Percentiles rank a stretch among this genome's conserved stretches.
These are phyloP conservation scores for Lycaena phlaeas DNA, from an alignment of 2,888 invertebrate genomes.

Conservation along the genomic window DNA sequence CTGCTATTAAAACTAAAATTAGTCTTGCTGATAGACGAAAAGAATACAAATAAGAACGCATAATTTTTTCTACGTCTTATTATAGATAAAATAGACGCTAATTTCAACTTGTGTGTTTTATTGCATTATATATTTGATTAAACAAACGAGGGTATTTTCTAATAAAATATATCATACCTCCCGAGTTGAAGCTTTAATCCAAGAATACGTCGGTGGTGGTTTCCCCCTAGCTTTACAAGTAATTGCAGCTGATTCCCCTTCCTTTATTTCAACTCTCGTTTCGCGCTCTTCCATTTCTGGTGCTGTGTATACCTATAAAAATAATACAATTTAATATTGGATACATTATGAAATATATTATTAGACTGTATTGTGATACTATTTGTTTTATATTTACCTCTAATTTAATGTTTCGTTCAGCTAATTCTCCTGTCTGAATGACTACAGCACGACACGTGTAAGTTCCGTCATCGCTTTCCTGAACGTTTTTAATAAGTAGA, in stretches of 20 bases:
- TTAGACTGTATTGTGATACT: not conserved
- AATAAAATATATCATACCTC: conserved; percentile 41
- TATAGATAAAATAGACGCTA: too few relatives aligned
- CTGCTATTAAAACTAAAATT: too few relatives aligned
- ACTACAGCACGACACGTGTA: conserved; percentile 93
- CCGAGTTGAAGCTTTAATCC: conserved; percentile 84
- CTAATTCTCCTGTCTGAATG: conserved; percentile 83
- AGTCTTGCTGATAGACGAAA: too few relatives aligned
- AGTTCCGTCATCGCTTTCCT: conserved; percentile 87
- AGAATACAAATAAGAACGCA: too few relatives aligned
- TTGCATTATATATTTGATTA: too few relatives aligned
- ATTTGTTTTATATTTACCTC: conserved; percentile 64
- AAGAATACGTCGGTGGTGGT: conserved; percentile 86
- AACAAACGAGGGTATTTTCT: too few relatives aligned
- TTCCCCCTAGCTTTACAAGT: conserved; percentile 87
- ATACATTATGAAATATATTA: not conserved
- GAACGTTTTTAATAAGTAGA: conserved; percentile 82
- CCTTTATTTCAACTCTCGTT: conserved; percentile 78
- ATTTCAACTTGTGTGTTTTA: too few relatives aligned
- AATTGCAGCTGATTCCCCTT: conserved; percentile 84
- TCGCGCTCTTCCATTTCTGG: conserved; percentile 80
- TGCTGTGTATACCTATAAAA: conserved; percentile 77
- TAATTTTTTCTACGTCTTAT: too few relatives aligned
- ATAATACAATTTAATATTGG: not conserved
- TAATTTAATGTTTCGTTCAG: conserved; percentile 84